Conservation (phyloP, 2,888 invertebrate genomes). For the Clusia tigrina region DNA sequence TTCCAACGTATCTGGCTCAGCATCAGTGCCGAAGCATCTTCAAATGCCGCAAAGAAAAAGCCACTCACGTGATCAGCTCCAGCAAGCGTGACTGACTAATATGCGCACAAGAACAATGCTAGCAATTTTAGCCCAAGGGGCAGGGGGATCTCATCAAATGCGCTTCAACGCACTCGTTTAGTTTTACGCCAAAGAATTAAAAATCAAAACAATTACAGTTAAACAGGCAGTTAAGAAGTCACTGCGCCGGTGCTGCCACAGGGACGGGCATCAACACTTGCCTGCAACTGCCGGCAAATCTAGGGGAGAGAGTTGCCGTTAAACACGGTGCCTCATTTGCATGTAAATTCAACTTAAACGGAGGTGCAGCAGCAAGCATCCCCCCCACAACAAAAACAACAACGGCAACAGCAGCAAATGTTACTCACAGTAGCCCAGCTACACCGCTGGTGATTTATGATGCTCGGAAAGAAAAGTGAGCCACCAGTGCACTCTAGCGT, state of each 20-base stretch:
- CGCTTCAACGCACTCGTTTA: neutral
- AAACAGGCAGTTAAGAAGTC: neutral
- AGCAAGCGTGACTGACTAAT: conserved; percentile 3
- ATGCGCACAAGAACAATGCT: conserved; percentile 6
- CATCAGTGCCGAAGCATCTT: neutral
- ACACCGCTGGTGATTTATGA: too few species aligned
- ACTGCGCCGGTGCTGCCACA: neutral
- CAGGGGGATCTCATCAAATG: too few species aligned
- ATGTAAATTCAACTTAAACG: too few species aligned
- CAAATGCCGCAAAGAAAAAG: neutral
- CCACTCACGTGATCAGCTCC: neutral
- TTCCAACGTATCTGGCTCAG: neutral
- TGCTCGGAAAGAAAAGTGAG: too few species aligned
- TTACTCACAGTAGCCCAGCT: too few species aligned
- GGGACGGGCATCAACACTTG: neutral
- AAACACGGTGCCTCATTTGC: neutral
- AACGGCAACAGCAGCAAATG: too few species aligned
- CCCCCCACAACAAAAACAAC: too few species aligned
- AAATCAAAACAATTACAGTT: conserved; percentile 6
- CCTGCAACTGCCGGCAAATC: neutral
- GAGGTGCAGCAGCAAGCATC: neutral
- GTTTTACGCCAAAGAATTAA: neutral
- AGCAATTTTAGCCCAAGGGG: neutral
- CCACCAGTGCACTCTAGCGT: too few species aligned
- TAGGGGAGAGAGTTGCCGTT: neutral